These are phyloP conservation scores for Grallaria varia DNA, from an alignment of 2,113 vertebrate genomes.

Conservation along the genomic window DNA sequence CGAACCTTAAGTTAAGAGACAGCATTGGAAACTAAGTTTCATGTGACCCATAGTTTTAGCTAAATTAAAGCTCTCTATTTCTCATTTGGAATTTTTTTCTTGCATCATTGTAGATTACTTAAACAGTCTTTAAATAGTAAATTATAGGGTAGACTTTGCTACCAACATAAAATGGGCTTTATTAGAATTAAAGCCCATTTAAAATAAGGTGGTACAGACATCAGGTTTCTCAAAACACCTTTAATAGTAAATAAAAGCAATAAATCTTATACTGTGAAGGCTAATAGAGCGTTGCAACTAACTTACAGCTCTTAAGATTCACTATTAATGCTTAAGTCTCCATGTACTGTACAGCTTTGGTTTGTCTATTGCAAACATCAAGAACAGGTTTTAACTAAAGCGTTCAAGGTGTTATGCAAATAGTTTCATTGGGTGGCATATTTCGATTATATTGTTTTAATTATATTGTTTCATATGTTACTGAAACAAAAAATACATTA, in stretches of 20 bases:
- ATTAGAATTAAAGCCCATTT: neutral
- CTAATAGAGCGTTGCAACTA: neutral
- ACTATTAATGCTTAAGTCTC: neutral
- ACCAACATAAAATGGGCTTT: neutral
- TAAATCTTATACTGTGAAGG: neutral
- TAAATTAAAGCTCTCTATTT: neutral
- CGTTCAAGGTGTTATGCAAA: neutral
- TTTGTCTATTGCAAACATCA: neutral
- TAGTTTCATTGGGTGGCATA: neutral
- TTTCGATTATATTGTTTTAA: neutral
- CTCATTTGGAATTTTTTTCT: neutral
- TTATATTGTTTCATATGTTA: neutral
- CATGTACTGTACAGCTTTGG: neutral
- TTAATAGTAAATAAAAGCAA: neutral
- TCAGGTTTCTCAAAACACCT: neutral
- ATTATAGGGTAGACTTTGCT: neutral
- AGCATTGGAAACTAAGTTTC: neutral
- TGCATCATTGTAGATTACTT: neutral
- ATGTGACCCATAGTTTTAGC: neutral
- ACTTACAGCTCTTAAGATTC: neutral
- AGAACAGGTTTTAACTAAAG: neutral
- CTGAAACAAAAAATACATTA: neutral
- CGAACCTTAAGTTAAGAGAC: neutral
- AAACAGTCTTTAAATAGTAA: neutral
- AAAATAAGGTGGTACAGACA: neutral